phyloP scores from a whole-genome alignment of 2,113 vertebrate genomes.

The Sturnira hondurensis region DNA sequence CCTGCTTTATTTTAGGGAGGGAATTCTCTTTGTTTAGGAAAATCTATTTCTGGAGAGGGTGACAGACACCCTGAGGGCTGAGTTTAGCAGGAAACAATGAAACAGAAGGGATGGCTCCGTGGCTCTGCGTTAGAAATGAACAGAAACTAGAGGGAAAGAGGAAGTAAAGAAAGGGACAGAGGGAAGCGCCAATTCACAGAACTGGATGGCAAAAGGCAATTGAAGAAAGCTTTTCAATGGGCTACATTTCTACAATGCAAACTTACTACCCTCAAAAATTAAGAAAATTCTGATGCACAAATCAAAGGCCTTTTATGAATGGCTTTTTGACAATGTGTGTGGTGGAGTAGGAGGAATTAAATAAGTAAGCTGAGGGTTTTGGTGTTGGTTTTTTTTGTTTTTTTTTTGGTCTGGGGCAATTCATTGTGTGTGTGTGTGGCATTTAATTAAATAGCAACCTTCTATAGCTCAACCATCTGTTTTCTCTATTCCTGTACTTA shows the following conservation, averaged over 20 bases:
- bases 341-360: slow-evolving; percentile 27
- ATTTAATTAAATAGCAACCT: slow-evolving; percentile 61
- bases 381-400: neutral
- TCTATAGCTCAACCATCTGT: slow-evolving; percentile 52
- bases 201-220: neutral
- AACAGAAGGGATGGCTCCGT: neutral
- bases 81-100: neutral
- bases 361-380: neutral
- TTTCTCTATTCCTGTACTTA: slow-evolving; percentile 45
- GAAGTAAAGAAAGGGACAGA: neutral
- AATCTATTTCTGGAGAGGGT: slow-evolving; percentile 12
- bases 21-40: slow-evolving; percentile 4
- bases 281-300: slow-evolving; percentile 16
- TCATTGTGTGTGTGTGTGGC: slow-evolving; percentile 31
- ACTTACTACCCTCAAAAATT: slow-evolving; percentile 1
- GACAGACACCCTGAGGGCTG: neutral
- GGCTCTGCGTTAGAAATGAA: neutral
- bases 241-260: neutral
- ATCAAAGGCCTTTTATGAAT: slow-evolving; percentile 45
- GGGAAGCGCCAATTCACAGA: neutral
- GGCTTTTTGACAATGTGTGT: slow-evolving; percentile 6
- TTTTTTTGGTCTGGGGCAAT: slow-evolving; percentile 13
- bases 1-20: neutral
- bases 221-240: slow-evolving; percentile 29
- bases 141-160: neutral